Conservation (phyloP, 2,797 vertebrate species). For the Taeniopygia guttata region DNA sequence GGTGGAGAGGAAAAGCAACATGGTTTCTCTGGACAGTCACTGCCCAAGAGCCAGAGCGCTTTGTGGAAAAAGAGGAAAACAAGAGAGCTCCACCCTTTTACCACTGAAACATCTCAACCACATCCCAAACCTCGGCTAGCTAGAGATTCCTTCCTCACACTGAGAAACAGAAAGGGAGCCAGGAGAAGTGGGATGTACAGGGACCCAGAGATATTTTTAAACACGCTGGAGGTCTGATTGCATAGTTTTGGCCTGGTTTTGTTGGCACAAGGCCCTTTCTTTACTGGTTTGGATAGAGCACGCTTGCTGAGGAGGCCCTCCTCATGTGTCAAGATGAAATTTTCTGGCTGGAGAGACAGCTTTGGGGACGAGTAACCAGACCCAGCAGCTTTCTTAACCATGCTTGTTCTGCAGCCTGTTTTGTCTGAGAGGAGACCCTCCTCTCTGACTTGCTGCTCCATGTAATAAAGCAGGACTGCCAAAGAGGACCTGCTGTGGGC, state of each 20-base stretch:
- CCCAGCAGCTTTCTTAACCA: neutral
- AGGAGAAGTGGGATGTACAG: conserved; percentile 1
- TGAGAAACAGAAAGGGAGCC: conserved; percentile 2
- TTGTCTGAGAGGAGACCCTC: neutral
- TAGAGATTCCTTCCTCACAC: neutral
- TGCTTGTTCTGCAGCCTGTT: neutral
- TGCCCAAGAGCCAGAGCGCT: neutral
- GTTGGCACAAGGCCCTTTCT: conserved; percentile 28
- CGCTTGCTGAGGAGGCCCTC: neutral
- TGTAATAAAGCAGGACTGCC: neutral
- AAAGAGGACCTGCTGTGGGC: neutral
- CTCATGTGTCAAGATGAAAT: neutral
- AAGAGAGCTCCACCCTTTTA: conserved; percentile 40
- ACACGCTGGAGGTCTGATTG: neutral
- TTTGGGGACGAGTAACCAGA: neutral
- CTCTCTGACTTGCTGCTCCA: neutral
- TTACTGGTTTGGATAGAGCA: conserved; percentile 6
- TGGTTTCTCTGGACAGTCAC: neutral
- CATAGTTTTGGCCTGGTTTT: conserved; percentile 30
- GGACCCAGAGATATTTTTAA: conserved; percentile 45
- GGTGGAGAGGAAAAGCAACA: neutral
- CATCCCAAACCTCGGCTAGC: neutral
- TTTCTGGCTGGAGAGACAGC: neutral
- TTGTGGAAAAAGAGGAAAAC: neutral
- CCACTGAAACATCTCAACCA: neutral